A percentile compares a stretch with the other conserved stretches of the same genome.
phyloP scores from a whole-genome alignment of 2,888 invertebrate species.

The Meteorus cinctellus region DNA sequence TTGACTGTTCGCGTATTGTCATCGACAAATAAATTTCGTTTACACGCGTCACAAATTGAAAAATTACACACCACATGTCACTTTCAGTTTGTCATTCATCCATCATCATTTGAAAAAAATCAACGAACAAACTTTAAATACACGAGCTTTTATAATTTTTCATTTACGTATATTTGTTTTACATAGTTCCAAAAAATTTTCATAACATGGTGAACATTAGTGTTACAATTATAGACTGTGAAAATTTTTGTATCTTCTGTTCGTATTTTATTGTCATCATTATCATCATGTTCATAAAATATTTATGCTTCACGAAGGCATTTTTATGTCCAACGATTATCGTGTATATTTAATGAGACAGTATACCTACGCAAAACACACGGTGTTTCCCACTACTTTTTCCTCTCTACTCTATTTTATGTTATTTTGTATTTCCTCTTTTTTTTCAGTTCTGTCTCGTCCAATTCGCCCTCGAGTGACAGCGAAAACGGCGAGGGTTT shows the following conservation, averaged over 20 bases:
- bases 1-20: constrained; percentile 28
- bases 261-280: constrained; percentile 11
- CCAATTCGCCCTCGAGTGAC: constrained; percentile 41
- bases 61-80: constrained; percentile 17
- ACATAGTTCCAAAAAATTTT: neutral
- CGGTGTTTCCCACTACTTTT: constrained; percentile 55
- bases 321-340: constrained; percentile 58
- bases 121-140: neutral
- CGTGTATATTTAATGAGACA: constrained; percentile 61
- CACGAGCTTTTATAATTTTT: neutral
- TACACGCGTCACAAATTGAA: constrained; percentile 16
- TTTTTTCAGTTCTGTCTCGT: constrained; percentile 45
- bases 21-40: constrained; percentile 17
- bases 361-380: constrained; percentile 39
- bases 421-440: neutral
- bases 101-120: neutral
- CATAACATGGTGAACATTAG: neutral
- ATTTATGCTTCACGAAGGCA: constrained; percentile 40
- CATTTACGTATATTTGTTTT: constrained; percentile 1
- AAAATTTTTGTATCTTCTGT: neutral
- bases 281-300: constrained; percentile 2
- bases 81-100: constrained; percentile 10
- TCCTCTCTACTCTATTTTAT: constrained; percentile 34
- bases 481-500: neutral
- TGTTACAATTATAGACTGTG: neutral